A percentile compares a stretch with the other conserved stretches of the same genome.
phyloP scores from a whole-genome alignment of 1,140 invertebrate species.

The Pinna nobilis region DNA sequence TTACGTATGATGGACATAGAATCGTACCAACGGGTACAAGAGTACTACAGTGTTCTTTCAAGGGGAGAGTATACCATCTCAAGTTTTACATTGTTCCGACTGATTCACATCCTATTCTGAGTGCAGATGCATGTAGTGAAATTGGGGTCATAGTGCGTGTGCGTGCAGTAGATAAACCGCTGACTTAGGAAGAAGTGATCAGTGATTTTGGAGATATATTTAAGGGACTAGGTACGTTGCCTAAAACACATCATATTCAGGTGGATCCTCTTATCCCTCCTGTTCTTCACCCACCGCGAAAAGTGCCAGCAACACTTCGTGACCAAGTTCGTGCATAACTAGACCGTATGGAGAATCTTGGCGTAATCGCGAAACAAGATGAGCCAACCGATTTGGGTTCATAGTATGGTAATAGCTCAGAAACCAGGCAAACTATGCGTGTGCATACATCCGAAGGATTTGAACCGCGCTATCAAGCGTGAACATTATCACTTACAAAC shows the following conservation, averaged over 20 bases:
- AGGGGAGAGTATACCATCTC: background rate
- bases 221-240: conserved; percentile 38
- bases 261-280: conserved; percentile 46
- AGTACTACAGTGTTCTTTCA: conserved; percentile 12
- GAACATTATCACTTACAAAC: conserved; percentile 55
- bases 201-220: conserved; percentile 41
- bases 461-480: conserved; percentile 46
- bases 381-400: conserved; percentile 76
- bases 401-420: no score
- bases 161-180: background rate
- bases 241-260: conserved; percentile 50
- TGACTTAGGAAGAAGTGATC: conserved; percentile 4
- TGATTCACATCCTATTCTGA: conserved; percentile 2
- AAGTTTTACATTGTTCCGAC: conserved; percentile 7
- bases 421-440: no score
- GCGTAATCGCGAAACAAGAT: conserved; percentile 50
- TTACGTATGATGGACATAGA: conserved; percentile 6
- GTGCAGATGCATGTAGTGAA: conserved; percentile 2
- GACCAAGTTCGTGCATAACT: conserved; percentile 43
- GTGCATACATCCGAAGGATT: conserved; percentile 40
- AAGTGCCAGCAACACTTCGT: conserved; percentile 53
- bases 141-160: conserved; percentile 15
- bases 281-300: conserved; percentile 52
- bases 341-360: conserved; percentile 42
- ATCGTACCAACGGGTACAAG: background rate